Evolutionary conservation across 2,113 vertebrate genomes (phyloP), one percentile per base, ranked within the genome.

Genomic region (Hydrolagus affinis): DNA sequence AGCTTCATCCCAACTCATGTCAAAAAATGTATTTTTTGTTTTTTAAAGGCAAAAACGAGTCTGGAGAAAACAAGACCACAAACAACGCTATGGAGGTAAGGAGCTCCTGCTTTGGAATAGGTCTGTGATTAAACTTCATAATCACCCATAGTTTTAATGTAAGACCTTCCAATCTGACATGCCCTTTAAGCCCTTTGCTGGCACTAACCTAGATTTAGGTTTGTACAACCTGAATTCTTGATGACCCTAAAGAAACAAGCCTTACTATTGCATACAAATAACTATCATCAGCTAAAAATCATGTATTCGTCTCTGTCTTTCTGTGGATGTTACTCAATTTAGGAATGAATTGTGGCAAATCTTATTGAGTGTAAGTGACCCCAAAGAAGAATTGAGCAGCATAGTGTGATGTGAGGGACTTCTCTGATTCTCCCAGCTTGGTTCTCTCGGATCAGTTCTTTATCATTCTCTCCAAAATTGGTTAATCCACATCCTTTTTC

Each of bases 21-120:
- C 77, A 83, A 83, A 83, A 83, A 83, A 83, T 83, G 60, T 83
- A 83, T 83, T 83, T 62, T 83, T 83, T 83, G 25, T 83, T 83
- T 44, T 44, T 83, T 90, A 90, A 95, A 99, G 98, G 95, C 90
- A 96, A 96, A 89, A 96, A 95, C 89, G 96, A 98, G 87, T 89
- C 91, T 10, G 94, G 78, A 83, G 78, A 94, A 0, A 96, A 96
- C 90, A 97, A 95, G 93, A 92, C 94, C 0, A 92, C 91, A 78
- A 97, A 97, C 92, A 97, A 94, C 92, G 92, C 95, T 87, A 94
- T 97, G 88, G 98, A 99, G 97, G 98, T 99, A 95, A 97, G 98
- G 96, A 91, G 91, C 91, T 70, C 87, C 87, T 87, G 86, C 87
- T 87, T 87, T 86, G 86, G 88, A 68, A 83, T 19, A 83, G 78